A percentile compares a stretch with the other conserved stretches of the same genome.
These are phyloP conservation scores for Chelon labrosus DNA, from an alignment of 2,797 vertebrate species.

Conservation along the genomic window DNA sequence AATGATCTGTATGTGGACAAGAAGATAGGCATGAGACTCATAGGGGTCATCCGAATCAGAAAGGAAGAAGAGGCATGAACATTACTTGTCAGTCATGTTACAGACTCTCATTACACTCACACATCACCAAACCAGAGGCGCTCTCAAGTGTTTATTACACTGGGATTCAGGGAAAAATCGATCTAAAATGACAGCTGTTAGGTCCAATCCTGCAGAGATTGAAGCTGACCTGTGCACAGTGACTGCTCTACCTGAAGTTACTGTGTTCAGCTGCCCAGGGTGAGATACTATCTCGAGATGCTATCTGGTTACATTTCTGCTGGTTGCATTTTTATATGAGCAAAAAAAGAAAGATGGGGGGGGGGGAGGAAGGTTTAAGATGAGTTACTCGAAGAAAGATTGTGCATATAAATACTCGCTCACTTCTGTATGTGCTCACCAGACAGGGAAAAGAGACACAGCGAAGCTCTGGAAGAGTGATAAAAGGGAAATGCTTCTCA, in stretches of 20 bases:
- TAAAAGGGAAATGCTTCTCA: neutral
- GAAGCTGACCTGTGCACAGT: conserved; percentile 62
- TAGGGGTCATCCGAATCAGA: conserved; percentile 57
- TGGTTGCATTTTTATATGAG: conserved; percentile 23
- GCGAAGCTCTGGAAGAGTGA: neutral
- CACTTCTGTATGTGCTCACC: neutral
- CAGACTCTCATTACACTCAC: conserved; percentile 75
- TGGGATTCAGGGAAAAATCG: conserved; percentile 73
- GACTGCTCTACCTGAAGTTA: conserved; percentile 57
- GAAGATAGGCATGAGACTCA: conserved; percentile 46
- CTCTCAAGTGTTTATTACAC: conserved; percentile 82
- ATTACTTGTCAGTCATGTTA: conserved; percentile 77
- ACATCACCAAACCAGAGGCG: conserved; percentile 65
- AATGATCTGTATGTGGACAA: conserved; percentile 15
- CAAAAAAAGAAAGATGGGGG: neutral
- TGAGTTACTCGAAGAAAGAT: neutral
- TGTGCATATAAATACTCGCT: neutral
- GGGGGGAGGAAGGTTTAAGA: conserved; percentile 19
- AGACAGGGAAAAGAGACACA: conserved; percentile 1
- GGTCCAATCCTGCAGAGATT: conserved; percentile 64
- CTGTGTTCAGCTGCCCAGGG: conserved; percentile 50
- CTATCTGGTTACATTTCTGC: conserved; percentile 41
- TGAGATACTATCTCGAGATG: conserved; percentile 43
- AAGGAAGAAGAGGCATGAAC: conserved; percentile 52
- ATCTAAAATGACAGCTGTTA: conserved; percentile 83